Evolutionary conservation across 2,113 vertebrate genomes (phyloP).

Genomic region (Heloderma charlesbogerti): DNA sequence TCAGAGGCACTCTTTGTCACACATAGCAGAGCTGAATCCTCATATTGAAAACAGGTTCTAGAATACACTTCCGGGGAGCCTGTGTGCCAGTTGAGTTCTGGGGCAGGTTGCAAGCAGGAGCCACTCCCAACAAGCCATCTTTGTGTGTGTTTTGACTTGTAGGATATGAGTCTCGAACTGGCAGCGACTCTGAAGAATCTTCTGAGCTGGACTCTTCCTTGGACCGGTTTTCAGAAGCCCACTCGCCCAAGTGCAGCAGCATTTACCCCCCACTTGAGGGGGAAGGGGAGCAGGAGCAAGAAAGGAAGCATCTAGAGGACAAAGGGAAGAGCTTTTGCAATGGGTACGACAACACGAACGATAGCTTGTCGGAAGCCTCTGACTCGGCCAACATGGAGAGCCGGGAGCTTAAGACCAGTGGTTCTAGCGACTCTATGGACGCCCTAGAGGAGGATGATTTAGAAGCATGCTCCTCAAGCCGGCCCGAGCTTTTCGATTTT

Average conservation of each 20-base stretch:
- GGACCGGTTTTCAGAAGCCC: constrained; percentile 73
- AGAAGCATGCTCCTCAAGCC: constrained; percentile 81
- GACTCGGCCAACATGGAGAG: constrained; percentile 86
- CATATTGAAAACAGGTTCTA: not conserved
- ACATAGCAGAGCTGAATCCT: not conserved
- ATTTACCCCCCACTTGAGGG: constrained; percentile 60
- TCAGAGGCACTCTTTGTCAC: not conserved
- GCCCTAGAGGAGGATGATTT: constrained; percentile 89
- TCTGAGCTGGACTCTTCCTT: constrained; percentile 84
- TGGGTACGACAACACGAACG: constrained; percentile 60
- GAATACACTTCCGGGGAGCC: not conserved
- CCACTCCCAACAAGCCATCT: not conserved
- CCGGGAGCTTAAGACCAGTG: constrained; percentile 85
- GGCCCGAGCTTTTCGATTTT: constrained; percentile 74
- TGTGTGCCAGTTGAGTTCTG: not conserved
- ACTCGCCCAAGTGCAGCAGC: constrained; percentile 59
- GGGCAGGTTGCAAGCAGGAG: not conserved
- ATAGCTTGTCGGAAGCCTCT: constrained; percentile 84
- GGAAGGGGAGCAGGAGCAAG: constrained; percentile 65
- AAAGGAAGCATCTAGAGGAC: not conserved
- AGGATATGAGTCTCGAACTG: constrained; percentile 92
- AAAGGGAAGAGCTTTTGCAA: not conserved
- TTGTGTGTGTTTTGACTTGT: constrained; percentile 18
- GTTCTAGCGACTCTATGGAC: constrained; percentile 90
- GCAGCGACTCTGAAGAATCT: constrained; percentile 93